Evolutionary conservation across 2,888 invertebrate species (phyloP), one percentile per base, ranked within the genome.

Genomic region (Busseola fusca): DNA sequence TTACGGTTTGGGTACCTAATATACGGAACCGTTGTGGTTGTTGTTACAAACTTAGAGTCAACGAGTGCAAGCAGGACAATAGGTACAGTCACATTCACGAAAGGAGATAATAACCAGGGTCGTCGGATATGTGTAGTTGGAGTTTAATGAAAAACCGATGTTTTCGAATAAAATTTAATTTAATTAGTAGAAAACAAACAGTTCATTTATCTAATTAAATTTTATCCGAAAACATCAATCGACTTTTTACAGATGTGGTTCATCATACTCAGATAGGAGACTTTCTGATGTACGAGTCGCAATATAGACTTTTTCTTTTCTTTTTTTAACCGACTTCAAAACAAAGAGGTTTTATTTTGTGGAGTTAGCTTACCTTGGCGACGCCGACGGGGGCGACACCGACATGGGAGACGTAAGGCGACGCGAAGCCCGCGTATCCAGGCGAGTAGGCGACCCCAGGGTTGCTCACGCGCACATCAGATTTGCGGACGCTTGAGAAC

Each of bases 381-480:
- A 93, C 90, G 25, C 95, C 93, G 7, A 93, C 90, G 25, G 95
- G 95, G 5, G 93, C 89, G 30, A 92, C 89, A 25, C 91, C 93
- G 18, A 89, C 90, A 78, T 92, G 93, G 3, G 92, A 94, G 3
- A 94, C 93, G 25, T 88, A 82, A 14, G 94, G 94, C 3, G 96
- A 88, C 7, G 92, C 91, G n/a, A 86, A 77, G 9, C 89, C 84
- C 6, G 89, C 84, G 77, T 92, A 93, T 7, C 85, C 90, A 74
- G 91, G 89, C 34, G 93, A 91, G 42, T 96, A 89, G 0, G 94
- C 93, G 18, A 96, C 77, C 27, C 96, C 96, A 21, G 97, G 97
- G 92, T 97, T 97, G 92, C 96, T 97, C 34, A 97, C 96, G n/a
- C 97, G 96, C 45, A 97, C 96, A 87, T 97, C 97, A 37, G 97